Evolutionary conservation across 2,113 vertebrate genomes (phyloP).

Genomic region (Thunnus maccoyii): DNA sequence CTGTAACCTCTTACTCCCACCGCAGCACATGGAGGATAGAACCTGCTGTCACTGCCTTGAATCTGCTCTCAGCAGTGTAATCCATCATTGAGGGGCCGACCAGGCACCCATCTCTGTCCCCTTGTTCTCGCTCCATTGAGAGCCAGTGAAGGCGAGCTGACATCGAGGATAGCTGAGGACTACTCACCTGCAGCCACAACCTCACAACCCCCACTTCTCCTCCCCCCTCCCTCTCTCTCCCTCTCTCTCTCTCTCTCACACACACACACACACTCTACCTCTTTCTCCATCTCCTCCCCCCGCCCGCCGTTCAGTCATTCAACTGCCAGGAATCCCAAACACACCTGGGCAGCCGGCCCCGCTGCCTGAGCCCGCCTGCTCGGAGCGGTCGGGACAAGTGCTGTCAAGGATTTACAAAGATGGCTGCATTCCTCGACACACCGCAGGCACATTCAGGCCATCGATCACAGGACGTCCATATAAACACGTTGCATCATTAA

Average conservation of each 20-base stretch:
- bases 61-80: slow-evolving; percentile 77
- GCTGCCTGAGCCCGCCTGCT: slow-evolving; percentile 29
- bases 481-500: slow-evolving; percentile 54
- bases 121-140: slow-evolving; percentile 84
- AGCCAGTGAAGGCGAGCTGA: slow-evolving; percentile 82
- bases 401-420: slow-evolving; percentile 55
- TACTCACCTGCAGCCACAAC: slow-evolving; percentile 41
- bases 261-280: background rate
- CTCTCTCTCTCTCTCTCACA: background rate
- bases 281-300: background rate
- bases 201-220: background rate
- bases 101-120: slow-evolving; percentile 58
- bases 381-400: slow-evolving; percentile 58
- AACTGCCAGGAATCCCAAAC: slow-evolving; percentile 71
- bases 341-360: slow-evolving; percentile 68
- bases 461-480: slow-evolving; percentile 31
- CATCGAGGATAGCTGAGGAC: slow-evolving; percentile 67
- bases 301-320: slow-evolving; percentile 40
- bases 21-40: slow-evolving; percentile 9
- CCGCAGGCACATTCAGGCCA: background rate
- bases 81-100: slow-evolving; percentile 79
- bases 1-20: background rate
- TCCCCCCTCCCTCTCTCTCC: background rate
- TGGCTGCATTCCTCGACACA: slow-evolving; percentile 55
- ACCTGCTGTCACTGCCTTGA: slow-evolving; percentile 34